Evolutionary conservation across 2,797 vertebrate species (phyloP), one percentile per base, ranked within the genome.

Genomic region (Pygocentrus nattereri): DNA sequence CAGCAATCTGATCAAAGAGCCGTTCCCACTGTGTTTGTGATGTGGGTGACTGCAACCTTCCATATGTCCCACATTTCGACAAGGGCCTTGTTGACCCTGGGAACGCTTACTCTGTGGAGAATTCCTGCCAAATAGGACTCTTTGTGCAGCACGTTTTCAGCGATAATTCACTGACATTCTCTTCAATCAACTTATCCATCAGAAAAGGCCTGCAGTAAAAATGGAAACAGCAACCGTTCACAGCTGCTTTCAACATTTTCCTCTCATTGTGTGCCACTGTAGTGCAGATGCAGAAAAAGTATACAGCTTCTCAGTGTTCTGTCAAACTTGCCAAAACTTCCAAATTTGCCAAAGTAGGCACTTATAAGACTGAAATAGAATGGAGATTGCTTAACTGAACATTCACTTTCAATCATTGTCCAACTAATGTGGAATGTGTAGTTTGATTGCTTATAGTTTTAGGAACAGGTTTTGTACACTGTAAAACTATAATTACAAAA

Each of bases 11-110:
- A 89, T 89, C 23, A 59, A 88, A 88, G 86, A 85, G 86, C 87
- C 87, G 78, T 88, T 90, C 84, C 76, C 68, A 88, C 89, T 90
- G 85, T 75, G 87, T 90, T 92, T 87, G 82, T 85, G 77, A 88
- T 83, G 74, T 52, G 80, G 78, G 70, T 67, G 72, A 78, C 74
- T 70, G 44, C 78, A 83, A 74, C 78, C 82, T 82, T 88, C 83
- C 78, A 87, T 85, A 87, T 81, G 83, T 83, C 86, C 76, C 80
- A 67, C 34, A 84, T 89, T 84, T 85, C 81, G 82, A 75, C 76
- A 69, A 85, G 79, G 81, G 75, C 82, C 85, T 82, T 90, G 87
- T 90, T 91, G 80, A 91, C 90, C 70, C 84, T 91, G 88, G 88
- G 90, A 88, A 69, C 34, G 61, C 74, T 80, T 56, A 67, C 58